Evolutionary conservation across 2,113 vertebrate species (phyloP), one percentile per base, ranked within the genome.

Genomic region (Alligator sinensis): DNA sequence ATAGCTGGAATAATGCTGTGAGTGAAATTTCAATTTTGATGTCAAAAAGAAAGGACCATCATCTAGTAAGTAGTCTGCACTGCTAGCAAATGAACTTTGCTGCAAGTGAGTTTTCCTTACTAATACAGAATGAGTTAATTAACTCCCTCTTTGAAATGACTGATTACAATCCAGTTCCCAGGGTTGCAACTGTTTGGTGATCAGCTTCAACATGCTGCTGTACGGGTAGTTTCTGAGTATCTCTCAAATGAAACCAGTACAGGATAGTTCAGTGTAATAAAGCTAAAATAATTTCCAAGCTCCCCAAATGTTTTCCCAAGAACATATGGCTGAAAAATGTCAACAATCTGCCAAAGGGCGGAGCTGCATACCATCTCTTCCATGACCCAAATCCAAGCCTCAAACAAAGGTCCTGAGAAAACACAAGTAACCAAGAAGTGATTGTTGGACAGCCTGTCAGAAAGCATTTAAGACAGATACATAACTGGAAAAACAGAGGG

Each of bases 351-450:
- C 62, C 28, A 58, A 90, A 94, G 81, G 30, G 17, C 76, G 91
- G 12, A 2, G 7, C 47, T 47, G 47, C 9, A 3, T 86, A 54
- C 79, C 76, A 91, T 90, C 79, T 61, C 79, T 88, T 62, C 66
- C 74, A 68, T 24, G 62, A 91, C 9, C 55, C 60, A 93, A 91
- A 86, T 22, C 82, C 6, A 95, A 85, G 2, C 6, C 82, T 58
- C 61, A 92, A 78, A 64, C 86, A 77, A 60, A 95, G 76, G 82
- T 88, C 79, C 84, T 82, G 57, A 87, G 90, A 96, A 97, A 75
- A 27, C 14, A 55, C 30, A 81, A 38, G 17, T 90, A 19, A 91
- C 62, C n/a, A 63, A 13, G 59, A 62, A 86, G 66, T 64, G 84
- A 82, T 70, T 94, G 93, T 91, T 87, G 30, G 34, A 88, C 61